These are phyloP conservation scores for Elephas maximus DNA, from an alignment of 2,113 vertebrate genomes.

Conservation along the genomic window DNA sequence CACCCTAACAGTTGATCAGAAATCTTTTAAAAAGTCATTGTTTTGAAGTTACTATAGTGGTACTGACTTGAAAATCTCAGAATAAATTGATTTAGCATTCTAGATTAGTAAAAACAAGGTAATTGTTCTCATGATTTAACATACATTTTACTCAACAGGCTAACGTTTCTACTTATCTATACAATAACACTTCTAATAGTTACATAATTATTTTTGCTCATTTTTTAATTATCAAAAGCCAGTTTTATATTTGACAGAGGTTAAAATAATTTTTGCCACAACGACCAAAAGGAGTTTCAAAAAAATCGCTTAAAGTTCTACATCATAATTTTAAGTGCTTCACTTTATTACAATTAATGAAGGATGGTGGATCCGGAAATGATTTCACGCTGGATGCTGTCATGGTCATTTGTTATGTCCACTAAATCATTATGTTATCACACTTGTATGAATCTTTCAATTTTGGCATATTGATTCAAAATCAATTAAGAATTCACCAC, in stretches of 20 bases:
- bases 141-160: neutral
- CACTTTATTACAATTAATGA: conserved; percentile 85
- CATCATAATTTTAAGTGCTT: conserved; percentile 79
- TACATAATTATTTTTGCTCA: neutral
- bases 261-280: conserved; percentile 56
- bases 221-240: neutral
- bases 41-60: neutral
- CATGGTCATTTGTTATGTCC: conserved; percentile 77
- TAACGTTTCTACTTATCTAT: neutral
- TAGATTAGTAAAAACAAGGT: neutral
- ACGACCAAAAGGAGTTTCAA: conserved; percentile 64
- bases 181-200: neutral
- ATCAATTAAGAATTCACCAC: neutral
- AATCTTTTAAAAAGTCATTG: neutral
- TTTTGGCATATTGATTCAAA: conserved; percentile 73
- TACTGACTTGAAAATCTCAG: neutral
- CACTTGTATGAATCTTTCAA: conserved; percentile 59
- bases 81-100: neutral
- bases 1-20: neutral
- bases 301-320: conserved; percentile 80
- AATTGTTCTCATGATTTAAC: neutral
- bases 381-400: conserved; percentile 76
- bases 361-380: conserved; percentile 76
- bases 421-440: conserved; percentile 76
- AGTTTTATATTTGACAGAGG: conserved; percentile 54